These are phyloP conservation scores for Ichneumoninae sp. DNA, from an alignment of 2,888 invertebrate genomes.

Conservation along the genomic window DNA sequence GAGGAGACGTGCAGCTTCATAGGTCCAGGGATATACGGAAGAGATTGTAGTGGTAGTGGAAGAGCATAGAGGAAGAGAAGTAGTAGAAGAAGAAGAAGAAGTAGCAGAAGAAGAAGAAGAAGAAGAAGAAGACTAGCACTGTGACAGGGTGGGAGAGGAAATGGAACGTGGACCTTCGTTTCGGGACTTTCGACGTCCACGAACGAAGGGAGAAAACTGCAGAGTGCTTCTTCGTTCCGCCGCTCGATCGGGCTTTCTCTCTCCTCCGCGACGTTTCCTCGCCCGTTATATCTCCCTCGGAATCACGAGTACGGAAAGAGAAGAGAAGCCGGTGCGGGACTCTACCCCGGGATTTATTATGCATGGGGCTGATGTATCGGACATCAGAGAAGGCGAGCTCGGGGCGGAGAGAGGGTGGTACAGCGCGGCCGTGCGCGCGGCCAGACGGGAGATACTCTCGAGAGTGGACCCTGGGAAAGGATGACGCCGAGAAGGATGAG, in stretches of 20 bases:
- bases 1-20: slow-evolving; percentile 55
- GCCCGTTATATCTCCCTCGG: slow-evolving; percentile 13
- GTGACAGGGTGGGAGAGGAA: slow-evolving; percentile 40
- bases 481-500: slow-evolving; percentile 74
- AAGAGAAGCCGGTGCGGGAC: slow-evolving; percentile 52
- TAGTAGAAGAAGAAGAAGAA: slow-evolving; percentile 5
- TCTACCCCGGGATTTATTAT: slow-evolving; percentile 80
- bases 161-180: slow-evolving; percentile 70
- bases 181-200: slow-evolving; percentile 70
- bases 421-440: slow-evolving; percentile 33
- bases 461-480: slow-evolving; percentile 77
- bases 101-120: not conserved
- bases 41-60: slow-evolving; percentile 31
- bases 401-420: slow-evolving; percentile 25
- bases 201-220: slow-evolving; percentile 61
- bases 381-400: slow-evolving; percentile 76
- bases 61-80: slow-evolving; percentile 32
- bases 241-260: slow-evolving; percentile 41
- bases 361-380: slow-evolving; percentile 83
- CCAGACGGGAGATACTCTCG: slow-evolving; percentile 72
- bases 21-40: slow-evolving; percentile 34
- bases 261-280: slow-evolving; percentile 26
- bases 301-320: slow-evolving; percentile 16
- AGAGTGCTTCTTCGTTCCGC: slow-evolving; percentile 39
- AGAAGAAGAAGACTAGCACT: slow-evolving; percentile 20